Evolutionary conservation across 2,888 invertebrate genomes (phyloP), one percentile per base, ranked within the genome.

Genomic region (Pollenia angustigena): DNA sequence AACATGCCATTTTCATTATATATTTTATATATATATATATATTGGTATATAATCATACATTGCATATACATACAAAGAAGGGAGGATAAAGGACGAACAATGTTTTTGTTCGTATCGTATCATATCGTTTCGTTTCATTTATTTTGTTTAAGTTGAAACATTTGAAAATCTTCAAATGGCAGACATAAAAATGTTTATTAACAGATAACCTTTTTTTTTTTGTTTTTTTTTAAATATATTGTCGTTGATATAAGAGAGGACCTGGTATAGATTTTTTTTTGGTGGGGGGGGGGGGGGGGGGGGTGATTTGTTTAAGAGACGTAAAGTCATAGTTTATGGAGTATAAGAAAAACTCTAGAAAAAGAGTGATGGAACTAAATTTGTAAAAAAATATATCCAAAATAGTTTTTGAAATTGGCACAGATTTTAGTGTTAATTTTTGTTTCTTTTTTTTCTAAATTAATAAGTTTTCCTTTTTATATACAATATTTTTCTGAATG

Each of bases 131-230:
- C 88, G 84, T 82, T 56, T 88, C 88, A 88, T 89, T 81, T 87
- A 81, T 87, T 88, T 90, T 89, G 89, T 88, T 74, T 52, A 32
- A 40, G 18, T 52, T 76, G 52, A 88, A 89, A 91, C 89, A 89
- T 85, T 85, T 89, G 64, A 88, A 90, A 89, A 89, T 90, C 89
- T 89, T 89, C 89, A 90, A 90, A 87, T 91, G 92, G 92, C 91
- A 92, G 92, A 91, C 91, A 92, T 92, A 92, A 92, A 92, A 92
- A 92, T 92, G 92, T 92, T 92, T 91, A 92, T 91, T 90, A 90
- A 92, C 92, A 92, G 92, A 92, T 92, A 92, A 92, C 92, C 92
- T 91, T 91, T 81, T 71, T 50, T 44, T 56, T 18, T 69, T 60
- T n/a, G n/a, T n/a, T n/a, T 58, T 82, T 48, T n/a, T 23, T 16